phyloP scores from a whole-genome alignment of 2,113 vertebrate species.

The Hemibagrus wyckioides region DNA sequence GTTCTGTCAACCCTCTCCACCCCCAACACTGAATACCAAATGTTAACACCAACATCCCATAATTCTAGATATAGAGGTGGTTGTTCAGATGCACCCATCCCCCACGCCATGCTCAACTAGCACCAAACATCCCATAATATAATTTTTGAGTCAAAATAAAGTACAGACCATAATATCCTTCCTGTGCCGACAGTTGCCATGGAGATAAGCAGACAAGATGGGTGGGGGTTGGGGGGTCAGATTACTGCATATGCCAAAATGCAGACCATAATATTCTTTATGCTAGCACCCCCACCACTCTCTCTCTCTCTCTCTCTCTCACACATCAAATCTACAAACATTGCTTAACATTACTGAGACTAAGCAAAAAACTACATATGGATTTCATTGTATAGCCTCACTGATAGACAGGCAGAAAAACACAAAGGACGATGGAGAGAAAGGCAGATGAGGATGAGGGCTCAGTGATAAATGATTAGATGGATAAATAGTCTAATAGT shows the following conservation, averaged over 20 bases:
- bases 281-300: constrained; percentile 14
- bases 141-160: constrained; percentile 68
- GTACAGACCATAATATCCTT: constrained; percentile 76
- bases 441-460: constrained; percentile 36
- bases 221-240: constrained; percentile 63
- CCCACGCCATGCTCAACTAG: constrained; percentile 51
- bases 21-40: background rate
- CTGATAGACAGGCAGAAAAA: constrained; percentile 43
- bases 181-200: constrained; percentile 67
- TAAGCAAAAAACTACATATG: constrained; percentile 62
- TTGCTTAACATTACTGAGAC: constrained; percentile 46
- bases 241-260: constrained; percentile 75
- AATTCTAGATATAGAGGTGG: constrained; percentile 70
- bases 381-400: constrained; percentile 60
- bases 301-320: background rate
- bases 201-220: constrained; percentile 64
- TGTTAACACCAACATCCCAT: constrained; percentile 63
- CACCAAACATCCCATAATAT: constrained; percentile 68
- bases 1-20: constrained; percentile 23
- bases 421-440: constrained; percentile 9
- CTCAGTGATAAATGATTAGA: constrained; percentile 17
- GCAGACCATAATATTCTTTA: constrained; percentile 71
- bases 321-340: constrained; percentile 42
- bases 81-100: constrained; percentile 67
- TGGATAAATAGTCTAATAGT: constrained; percentile 22